A percentile compares a stretch with the other conserved stretches of the same genome.
phyloP scores from a whole-genome alignment of 2,113 vertebrate genomes.

The Cygnus buccinator region DNA sequence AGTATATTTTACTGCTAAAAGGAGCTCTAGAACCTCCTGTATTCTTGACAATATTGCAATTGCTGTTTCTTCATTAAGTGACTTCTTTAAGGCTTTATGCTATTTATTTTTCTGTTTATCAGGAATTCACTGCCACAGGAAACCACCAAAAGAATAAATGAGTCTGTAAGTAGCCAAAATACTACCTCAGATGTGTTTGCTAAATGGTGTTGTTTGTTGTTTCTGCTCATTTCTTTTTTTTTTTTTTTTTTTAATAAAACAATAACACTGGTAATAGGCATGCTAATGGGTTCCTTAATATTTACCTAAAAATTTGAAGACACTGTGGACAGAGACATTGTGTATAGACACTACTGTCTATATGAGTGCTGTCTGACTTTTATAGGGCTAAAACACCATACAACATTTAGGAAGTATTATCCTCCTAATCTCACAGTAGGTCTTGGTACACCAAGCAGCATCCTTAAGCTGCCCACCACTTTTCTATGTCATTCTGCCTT shows the following conservation, averaged over 20 bases:
- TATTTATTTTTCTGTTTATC: background rate
- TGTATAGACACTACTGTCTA: background rate
- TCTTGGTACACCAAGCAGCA: background rate
- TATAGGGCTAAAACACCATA: background rate
- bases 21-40: background rate
- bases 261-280: background rate
- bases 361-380: background rate
- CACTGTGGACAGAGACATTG: background rate
- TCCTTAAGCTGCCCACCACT: background rate
- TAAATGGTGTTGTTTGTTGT: background rate
- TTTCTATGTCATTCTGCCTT: background rate
- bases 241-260: background rate
- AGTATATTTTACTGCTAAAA: background rate
- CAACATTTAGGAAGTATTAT: background rate
- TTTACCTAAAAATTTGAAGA: background rate
- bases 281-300: conserved; percentile 5
- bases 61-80: background rate
- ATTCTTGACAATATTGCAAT: background rate
- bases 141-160: conserved; percentile 19
- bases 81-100: background rate
- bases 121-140: background rate
- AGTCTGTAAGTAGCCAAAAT: conserved; percentile 1
- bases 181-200: background rate
- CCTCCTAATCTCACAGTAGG: background rate
- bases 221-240: background rate